These are phyloP conservation scores for Pitta sordida DNA, from an alignment of 2,113 vertebrate genomes.

Conservation along the genomic window DNA sequence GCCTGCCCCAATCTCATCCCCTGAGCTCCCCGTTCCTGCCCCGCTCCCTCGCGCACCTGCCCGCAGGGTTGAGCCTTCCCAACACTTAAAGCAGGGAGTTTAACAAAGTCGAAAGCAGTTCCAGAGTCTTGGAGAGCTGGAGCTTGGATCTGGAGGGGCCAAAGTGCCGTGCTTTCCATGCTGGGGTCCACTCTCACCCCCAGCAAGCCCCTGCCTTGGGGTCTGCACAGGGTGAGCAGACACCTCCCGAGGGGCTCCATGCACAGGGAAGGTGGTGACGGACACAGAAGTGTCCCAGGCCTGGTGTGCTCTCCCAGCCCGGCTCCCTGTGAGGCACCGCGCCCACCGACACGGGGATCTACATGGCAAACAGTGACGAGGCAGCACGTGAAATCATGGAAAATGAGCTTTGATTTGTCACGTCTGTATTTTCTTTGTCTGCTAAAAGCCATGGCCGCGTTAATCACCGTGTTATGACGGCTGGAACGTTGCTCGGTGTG, in stretches of 20 bases:
- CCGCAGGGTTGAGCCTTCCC: neutral
- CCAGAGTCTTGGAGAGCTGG: neutral
- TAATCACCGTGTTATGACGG: constrained; percentile 8
- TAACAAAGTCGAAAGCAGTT: rapidly evolving
- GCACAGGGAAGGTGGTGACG: rapidly evolving
- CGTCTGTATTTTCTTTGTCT: constrained; percentile 57
- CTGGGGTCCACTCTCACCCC: rapidly evolving
- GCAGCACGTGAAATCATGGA: constrained; percentile 30
- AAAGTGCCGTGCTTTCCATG: rapidly evolving
- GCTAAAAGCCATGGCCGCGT: constrained; percentile 32
- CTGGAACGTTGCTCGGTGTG: neutral
- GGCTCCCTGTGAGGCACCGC: rapidly evolving
- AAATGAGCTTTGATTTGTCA: constrained; percentile 58
- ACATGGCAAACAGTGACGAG: neutral
- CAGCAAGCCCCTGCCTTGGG: neutral
- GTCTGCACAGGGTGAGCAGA: neutral
- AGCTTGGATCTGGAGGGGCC: neutral
- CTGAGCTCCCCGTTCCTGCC: rapidly evolving
- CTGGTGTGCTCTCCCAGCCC: neutral
- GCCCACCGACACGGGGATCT: neutral
- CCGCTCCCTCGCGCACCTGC: rapidly evolving
- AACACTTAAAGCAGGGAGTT: neutral
- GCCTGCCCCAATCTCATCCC: neutral
- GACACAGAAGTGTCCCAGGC: neutral
- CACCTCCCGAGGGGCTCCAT: rapidly evolving